These are phyloP conservation scores for Ips nitidus DNA, from an alignment of 1,140 invertebrate species.

Conservation along the genomic window DNA sequence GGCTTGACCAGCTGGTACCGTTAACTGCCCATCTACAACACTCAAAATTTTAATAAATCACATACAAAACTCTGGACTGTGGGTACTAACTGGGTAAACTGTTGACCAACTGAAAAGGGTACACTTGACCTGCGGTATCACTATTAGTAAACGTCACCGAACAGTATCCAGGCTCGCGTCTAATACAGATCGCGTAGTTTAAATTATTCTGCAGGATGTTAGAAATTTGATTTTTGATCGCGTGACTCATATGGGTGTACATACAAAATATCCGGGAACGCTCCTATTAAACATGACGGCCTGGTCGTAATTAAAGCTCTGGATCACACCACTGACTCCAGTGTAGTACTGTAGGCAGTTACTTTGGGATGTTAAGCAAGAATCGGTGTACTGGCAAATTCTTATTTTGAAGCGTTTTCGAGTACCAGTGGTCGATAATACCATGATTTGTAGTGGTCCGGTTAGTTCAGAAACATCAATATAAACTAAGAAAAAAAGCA, in stretches of 20 bases:
- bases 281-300: conserved; percentile 57
- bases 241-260: conserved; percentile 12
- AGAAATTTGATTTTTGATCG: background rate
- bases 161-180: conserved; percentile 63
- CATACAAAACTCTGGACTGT: conserved; percentile 10
- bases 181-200: conserved; percentile 77
- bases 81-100: conserved; percentile 57
- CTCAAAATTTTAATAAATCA: conserved; percentile 2
- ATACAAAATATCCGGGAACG: conserved; percentile 60
- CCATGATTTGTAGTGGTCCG: conserved; percentile 65
- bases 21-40: conserved; percentile 57
- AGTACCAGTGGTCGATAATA: conserved; percentile 61
- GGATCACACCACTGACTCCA: conserved; percentile 60
- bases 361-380: conserved; percentile 49
- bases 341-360: conserved; percentile 73
- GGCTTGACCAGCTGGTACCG: conserved; percentile 65
- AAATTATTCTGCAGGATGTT: conserved; percentile 68
- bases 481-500: conserved; percentile 62
- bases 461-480: conserved; percentile 64
- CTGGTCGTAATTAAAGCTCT: conserved; percentile 73
- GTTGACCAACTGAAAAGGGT: conserved; percentile 65
- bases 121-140: conserved; percentile 52
- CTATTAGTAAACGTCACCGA: conserved; percentile 62
- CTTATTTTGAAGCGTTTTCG: conserved; percentile 65
- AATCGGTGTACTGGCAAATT: conserved; percentile 58